Conservation (phyloP, 2,113 vertebrate genomes). For the Cynocephalus volans region DNA sequence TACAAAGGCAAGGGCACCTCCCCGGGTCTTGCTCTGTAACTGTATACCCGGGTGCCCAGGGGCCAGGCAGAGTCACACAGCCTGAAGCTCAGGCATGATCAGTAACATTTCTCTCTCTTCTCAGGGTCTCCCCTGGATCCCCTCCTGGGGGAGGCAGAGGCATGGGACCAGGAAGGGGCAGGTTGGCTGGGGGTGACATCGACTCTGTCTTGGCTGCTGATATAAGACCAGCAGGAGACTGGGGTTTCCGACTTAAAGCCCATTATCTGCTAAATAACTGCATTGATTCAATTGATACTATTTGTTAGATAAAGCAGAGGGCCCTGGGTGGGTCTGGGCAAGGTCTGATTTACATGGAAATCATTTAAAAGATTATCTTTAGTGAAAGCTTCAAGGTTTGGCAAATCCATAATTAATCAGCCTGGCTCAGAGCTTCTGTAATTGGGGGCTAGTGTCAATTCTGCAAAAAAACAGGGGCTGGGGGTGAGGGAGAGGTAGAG, state of each 20-base stretch:
- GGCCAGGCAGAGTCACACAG: background rate
- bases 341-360: constrained; percentile 70
- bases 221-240: background rate
- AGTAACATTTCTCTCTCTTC: background rate
- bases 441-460: constrained; percentile 62
- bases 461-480: background rate
- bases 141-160: background rate
- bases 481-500: background rate
- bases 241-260: background rate
- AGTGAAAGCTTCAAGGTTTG: constrained; percentile 73
- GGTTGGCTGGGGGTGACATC: no score
- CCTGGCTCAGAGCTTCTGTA: constrained; percentile 51
- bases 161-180: background rate
- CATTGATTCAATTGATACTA: background rate
- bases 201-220: fast-evolving
- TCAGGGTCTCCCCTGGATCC: no score
- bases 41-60: background rate
- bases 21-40: background rate
- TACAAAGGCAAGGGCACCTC: background rate
- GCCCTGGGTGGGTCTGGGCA: background rate
- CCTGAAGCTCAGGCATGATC: background rate
- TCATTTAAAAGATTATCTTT: constrained; percentile 79
- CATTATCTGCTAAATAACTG: background rate
- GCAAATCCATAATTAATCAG: constrained; percentile 83
- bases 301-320: constrained; percentile 47